Base-by-base conservation (phyloP, 2,797 vertebrate species). In the Scyliorhinus canicula region DNA sequence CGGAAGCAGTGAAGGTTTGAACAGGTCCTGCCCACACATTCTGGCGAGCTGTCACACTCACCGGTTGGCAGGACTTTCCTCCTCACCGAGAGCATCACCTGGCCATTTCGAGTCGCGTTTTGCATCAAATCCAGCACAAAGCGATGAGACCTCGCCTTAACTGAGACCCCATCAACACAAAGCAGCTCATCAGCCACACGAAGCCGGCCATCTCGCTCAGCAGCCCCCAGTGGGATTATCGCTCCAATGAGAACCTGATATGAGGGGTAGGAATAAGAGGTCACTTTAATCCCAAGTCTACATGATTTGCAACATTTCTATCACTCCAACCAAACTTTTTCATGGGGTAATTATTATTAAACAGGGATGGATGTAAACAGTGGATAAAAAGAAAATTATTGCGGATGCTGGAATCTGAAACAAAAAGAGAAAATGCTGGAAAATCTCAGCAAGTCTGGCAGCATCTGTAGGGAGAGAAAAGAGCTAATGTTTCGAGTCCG, bases 61-160 rank as follows among this genome's bases (percentile, higher is more conserved):
- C 99, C 99, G 95, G 97, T 31, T 44, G 96, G 97, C 85, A 97
- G 95, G 95, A 99, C 97, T 95, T 99, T 99, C 95, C 99, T 97
- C 95, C 99, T 97, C 88, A 99, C 98, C 0, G 99, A 99, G 35
- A 99, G 97, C 96, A 99, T 97, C 96, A 99, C 99, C 90, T 99
- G 99, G 21, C 99, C 99, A 0, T 99, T 99, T 19, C 99, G 98
- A n/a, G 99, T 99, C 0, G 99, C 99, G 0, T 98, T 98, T 74
- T 99, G 99, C 99, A 99, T 99, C 79, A 99, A 97, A 96, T 99
- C 99, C 96, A 99, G 96, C 93, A 99, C 99, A 95, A 99, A 99
- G 95, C 99, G 99, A 97, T 99, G 99, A 2, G 99, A 98, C 96
- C 99, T 99, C 95, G 98, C 98, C 96, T 99, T 99, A 5, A 99